Evolutionary conservation across 1,140 invertebrate genomes (phyloP).

Genomic region (Heliconius nattereri): DNA sequence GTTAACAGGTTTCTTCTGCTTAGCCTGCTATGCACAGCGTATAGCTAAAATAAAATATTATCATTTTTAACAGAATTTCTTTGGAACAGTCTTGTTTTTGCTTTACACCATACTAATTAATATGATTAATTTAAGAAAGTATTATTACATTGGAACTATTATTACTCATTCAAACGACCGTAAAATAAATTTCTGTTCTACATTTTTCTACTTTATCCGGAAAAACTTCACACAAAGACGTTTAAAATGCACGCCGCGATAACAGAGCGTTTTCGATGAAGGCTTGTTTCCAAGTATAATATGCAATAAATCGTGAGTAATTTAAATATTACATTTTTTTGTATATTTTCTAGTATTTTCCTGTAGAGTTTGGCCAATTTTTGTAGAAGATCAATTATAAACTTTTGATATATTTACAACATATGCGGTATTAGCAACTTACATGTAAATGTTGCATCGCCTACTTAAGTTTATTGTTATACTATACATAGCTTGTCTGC

Average conservation of each 20-base stretch:
- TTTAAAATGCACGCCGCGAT: constrained; percentile 22
- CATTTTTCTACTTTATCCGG: background rate
- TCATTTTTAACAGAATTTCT: too few relatives aligned
- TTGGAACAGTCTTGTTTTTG: too few relatives aligned
- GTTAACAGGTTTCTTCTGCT: background rate
- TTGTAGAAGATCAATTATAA: background rate
- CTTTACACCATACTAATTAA: too few relatives aligned
- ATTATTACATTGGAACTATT: too few relatives aligned
- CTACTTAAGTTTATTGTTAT: too few relatives aligned
- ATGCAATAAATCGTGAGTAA: background rate
- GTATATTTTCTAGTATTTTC: background rate
- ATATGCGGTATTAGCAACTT: too few relatives aligned
- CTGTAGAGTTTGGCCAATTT: background rate
- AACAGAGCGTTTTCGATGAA: constrained; percentile 19
- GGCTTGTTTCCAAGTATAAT: constrained; percentile 10
- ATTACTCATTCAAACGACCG: too few relatives aligned
- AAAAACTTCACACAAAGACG: constrained; percentile 4
- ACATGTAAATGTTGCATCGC: too few relatives aligned
- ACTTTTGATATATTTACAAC: background rate
- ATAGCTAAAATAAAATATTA: too few relatives aligned
- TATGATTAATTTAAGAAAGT: too few relatives aligned
- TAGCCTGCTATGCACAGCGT: background rate
- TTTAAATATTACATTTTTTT: constrained; percentile 6
- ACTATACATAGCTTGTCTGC: too few relatives aligned
- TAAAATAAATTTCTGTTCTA: too few relatives aligned